Conservation (phyloP, 1,140 invertebrate genomes). For the Panulirus ornatus region DNA sequence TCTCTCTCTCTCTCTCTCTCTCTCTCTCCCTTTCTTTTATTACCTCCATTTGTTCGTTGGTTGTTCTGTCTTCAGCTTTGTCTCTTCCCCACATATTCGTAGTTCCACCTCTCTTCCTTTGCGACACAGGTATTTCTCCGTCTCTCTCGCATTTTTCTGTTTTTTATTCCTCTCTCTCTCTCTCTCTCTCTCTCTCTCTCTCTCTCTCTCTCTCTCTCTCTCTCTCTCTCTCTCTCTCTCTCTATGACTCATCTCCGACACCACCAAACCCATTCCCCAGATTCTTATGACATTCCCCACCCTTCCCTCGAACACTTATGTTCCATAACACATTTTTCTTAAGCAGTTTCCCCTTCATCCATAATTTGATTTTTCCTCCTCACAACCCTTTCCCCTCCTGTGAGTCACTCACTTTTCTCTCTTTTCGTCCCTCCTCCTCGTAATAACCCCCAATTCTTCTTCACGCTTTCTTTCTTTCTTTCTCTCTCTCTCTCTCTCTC, state of each 20-base stretch:
- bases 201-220: conserved; percentile 3
- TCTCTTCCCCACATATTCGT: not conserved
- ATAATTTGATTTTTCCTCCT: too few relatives aligned
- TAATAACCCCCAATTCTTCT: not conserved
- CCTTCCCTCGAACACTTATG: too few relatives aligned
- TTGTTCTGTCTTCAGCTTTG: too few relatives aligned
- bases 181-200: conserved; percentile 9
- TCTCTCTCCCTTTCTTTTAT: not conserved
- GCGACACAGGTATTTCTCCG: too few relatives aligned
- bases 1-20: not conserved
- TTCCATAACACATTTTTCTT: too few relatives aligned
- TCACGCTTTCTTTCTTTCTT: not conserved
- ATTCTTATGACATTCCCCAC: not conserved
- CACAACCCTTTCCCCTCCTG: too few relatives aligned
- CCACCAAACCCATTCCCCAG: not conserved
- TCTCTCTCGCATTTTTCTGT: not conserved
- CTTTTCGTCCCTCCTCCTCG: not conserved
- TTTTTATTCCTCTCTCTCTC: not conserved
- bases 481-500: not conserved
- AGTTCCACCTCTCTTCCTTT: too few relatives aligned
- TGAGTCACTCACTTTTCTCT: too few relatives aligned
- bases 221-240: conserved; percentile 5
- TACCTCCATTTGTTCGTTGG: not conserved
- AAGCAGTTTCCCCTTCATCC: too few relatives aligned
- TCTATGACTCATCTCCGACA: not conserved